These are phyloP conservation scores for Hydrolagus colliei DNA, from an alignment of 2,797 vertebrate species.

Conservation along the genomic window DNA sequence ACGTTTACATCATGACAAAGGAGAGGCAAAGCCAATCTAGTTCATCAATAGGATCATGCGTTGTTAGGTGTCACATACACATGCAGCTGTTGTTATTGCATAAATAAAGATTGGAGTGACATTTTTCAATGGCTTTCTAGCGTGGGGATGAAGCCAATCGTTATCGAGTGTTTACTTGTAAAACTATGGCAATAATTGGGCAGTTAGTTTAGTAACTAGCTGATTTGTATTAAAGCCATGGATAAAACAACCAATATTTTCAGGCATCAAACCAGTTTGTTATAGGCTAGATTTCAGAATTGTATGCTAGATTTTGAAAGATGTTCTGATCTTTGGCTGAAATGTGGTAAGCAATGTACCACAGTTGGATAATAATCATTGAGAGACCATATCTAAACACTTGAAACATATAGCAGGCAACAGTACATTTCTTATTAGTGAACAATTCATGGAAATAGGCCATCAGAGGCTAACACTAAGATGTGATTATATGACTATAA, in stretches of 20 bases:
- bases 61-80: too few relatives aligned
- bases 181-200: background rate
- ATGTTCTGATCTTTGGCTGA: background rate
- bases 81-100: background rate
- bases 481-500: background rate
- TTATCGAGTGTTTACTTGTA: background rate
- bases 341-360: background rate
- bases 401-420: background rate
- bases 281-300: background rate
- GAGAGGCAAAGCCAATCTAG: too few relatives aligned
- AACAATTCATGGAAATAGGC: background rate
- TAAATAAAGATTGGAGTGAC: background rate
- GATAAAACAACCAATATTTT: background rate
- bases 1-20: too few relatives aligned
- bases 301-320: background rate
- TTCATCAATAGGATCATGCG: too few relatives aligned
- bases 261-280: background rate
- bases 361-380: background rate
- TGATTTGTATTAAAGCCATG: background rate
- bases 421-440: background rate
- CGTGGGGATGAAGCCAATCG: background rate
- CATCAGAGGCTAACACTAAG: too few relatives aligned
- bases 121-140: background rate
- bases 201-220: background rate
- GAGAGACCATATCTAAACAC: background rate